Evolutionary conservation across 2,888 invertebrate species (phyloP), one percentile per base, ranked within the genome.

Genomic region (Drosophila antonietae): DNA sequence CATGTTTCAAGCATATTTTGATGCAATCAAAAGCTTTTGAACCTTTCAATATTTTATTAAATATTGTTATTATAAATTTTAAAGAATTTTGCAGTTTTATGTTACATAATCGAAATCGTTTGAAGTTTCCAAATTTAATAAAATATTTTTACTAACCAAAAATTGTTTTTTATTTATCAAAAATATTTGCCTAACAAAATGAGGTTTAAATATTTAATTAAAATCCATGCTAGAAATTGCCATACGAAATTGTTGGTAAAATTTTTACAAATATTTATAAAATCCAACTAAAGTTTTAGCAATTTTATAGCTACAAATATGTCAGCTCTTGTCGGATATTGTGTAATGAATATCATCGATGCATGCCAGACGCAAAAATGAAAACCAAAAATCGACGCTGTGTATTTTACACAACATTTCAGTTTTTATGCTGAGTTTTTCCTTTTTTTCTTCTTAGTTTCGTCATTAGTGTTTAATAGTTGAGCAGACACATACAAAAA

Each of bases 301-400:
- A 14, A 5, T 15, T 53, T 52, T 37, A 37, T 20, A 6, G 52
- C 52, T 37, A 23, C 33, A n/a, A 31, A 31, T 2, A 6, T 39
- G 12, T 7, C 63, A n/a, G 1, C 37, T 4, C 20, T 23, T 7
- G 8, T 20, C 35, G 31, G 9, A 53, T 39, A 18, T 60, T 39
- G 35, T 60, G 20, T 12, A 18, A 66, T n/a, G n/a, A 49, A 55
- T 58, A 37, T 60, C 47, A 5, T 60, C 47, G 3, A 49, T 43
- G 56, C 33, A 56, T 23, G 44, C n/a, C 20, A 15, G 15, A 12
- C 10, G 28, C 23, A 9, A 44, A 44, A 23, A 18, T 8, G 6
- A 37, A 18, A 14, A 12, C 12, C 12, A 3, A 9, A 61, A 61
- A 20, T 23, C 18, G 18, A 28, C 20, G 10, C 23, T 23, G 15